A percentile compares a stretch with the other conserved stretches of the same genome.
Evolutionary conservation across 2,113 vertebrate genomes (phyloP).

Genomic region (Onychostruthus taczanowskii): DNA sequence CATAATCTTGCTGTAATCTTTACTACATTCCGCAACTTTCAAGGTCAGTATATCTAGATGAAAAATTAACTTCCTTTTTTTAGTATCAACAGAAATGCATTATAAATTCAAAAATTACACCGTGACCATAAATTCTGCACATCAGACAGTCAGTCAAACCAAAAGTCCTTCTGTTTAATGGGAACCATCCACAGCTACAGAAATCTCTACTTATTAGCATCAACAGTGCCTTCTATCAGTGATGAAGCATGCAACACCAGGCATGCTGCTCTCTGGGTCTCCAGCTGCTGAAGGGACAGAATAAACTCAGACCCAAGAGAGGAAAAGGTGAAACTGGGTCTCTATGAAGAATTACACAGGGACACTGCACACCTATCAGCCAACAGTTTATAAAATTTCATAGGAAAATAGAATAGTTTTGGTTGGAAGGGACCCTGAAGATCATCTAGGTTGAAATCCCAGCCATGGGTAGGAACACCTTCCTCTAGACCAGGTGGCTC

Average conservation of each 20-base stretch:
- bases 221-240: neutral
- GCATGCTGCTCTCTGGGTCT: neutral
- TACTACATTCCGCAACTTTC: neutral
- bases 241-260: neutral
- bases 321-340: neutral
- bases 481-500: neutral
- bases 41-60: neutral
- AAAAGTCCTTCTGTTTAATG: neutral
- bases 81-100: neutral
- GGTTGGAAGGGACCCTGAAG: neutral
- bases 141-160: neutral
- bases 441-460: rapidly evolving
- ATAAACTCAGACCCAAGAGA: neutral
- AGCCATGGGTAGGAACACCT: neutral
- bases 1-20: neutral
- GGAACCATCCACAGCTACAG: neutral
- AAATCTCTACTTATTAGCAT: neutral
- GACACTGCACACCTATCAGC: neutral
- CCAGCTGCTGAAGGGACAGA: neutral
- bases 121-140: neutral
- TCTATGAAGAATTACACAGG: neutral
- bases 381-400: neutral
- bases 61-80: slow-evolving; percentile 18
- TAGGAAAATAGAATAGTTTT: neutral
- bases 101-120: neutral